phyloP scores from a whole-genome alignment of 2,888 invertebrate species.

The Microctonus aethiopoides region DNA sequence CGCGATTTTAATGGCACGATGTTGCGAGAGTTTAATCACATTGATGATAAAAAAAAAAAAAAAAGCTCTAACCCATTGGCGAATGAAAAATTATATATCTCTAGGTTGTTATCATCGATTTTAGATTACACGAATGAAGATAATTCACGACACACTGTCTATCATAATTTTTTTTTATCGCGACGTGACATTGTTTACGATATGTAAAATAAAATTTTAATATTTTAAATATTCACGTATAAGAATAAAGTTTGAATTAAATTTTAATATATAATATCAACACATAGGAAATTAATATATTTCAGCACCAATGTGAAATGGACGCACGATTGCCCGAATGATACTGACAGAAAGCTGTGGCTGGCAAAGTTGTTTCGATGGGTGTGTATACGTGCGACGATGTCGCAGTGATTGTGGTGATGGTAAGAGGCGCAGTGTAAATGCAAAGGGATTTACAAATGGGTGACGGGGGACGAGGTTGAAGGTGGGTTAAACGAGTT shows the following conservation, averaged over 20 bases:
- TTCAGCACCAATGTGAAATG: constrained; percentile 10
- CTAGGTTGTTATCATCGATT: constrained; percentile 31
- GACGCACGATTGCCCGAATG: constrained; percentile 39
- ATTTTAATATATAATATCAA: too few relatives aligned
- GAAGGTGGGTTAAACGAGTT: constrained; percentile 58
- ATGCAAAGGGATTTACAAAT: constrained; percentile 42
- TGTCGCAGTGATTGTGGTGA: constrained; percentile 28
- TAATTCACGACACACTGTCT: constrained; percentile 31
- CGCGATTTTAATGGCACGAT: background rate
- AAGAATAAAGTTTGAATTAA: background rate
- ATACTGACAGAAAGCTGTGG: constrained; percentile 42
- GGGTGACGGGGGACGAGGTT: constrained; percentile 57
- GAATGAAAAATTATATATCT: constrained; percentile 21
- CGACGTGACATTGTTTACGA: constrained; percentile 3
- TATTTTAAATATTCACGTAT: background rate
- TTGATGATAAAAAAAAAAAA: background rate
- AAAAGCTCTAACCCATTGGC: constrained; percentile 8
- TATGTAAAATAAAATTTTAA: background rate
- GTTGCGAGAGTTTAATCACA: background rate
- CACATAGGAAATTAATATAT: background rate
- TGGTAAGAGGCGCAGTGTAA: constrained; percentile 35
- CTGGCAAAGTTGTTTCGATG: constrained; percentile 33
- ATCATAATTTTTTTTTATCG: constrained; percentile 12
- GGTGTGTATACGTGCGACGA: background rate
- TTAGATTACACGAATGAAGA: constrained; percentile 18